These are phyloP conservation scores for Hemaris fuciformis DNA, from an alignment of 2,888 invertebrate species.

Conservation along the genomic window DNA sequence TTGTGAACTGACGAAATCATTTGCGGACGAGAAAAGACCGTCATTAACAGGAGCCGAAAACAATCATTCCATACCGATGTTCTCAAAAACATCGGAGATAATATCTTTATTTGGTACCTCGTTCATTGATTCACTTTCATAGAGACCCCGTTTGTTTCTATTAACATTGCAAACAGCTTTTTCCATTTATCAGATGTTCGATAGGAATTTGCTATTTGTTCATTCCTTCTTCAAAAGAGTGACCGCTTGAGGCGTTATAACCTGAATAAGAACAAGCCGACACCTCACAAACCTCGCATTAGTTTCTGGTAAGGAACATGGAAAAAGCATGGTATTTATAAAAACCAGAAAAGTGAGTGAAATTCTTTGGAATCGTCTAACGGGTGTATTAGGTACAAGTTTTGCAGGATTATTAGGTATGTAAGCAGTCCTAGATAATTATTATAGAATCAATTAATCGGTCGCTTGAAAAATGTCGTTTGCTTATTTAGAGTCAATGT, in stretches of 20 bases:
- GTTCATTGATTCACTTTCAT: conserved; percentile 54
- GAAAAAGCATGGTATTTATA: background rate
- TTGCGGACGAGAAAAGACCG: background rate
- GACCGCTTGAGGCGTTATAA: background rate
- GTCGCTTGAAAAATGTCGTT: background rate
- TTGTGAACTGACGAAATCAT: background rate
- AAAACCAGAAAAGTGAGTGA: conserved; percentile 4
- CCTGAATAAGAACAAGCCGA: conserved; percentile 6
- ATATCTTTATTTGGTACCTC: conserved; percentile 21
- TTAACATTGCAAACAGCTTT: conserved; percentile 41
- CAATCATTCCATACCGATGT: background rate
- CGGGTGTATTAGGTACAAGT: background rate
- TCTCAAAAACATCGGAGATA: conserved; percentile 18
- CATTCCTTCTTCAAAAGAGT: background rate
- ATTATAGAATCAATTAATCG: too few species aligned
- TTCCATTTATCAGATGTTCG: conserved; percentile 29
- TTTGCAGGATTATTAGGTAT: background rate
- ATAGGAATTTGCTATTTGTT: background rate
- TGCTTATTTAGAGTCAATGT: too few species aligned
- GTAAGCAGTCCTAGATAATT: background rate
- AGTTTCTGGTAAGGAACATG: conserved; percentile 1
- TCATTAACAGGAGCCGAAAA: background rate
- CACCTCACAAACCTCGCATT: background rate
- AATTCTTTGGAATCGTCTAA: background rate
- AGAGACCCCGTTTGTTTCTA: conserved; percentile 54